Evolutionary conservation across 2,113 vertebrate genomes (phyloP).

Genomic region (Pituophis catenifer): DNA sequence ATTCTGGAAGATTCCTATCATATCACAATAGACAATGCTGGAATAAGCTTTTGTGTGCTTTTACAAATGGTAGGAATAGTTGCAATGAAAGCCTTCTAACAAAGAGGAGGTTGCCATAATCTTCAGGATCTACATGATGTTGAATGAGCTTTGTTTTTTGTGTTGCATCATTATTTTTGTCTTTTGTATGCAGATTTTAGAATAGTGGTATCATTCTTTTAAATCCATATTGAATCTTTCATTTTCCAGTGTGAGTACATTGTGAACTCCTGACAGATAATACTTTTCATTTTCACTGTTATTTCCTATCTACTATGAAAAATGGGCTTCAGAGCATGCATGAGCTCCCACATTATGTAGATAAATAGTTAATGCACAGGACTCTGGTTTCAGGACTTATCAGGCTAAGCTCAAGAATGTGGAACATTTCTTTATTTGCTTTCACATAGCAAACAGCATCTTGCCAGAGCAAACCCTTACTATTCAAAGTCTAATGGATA

Average conservation of each 20-base stretch:
- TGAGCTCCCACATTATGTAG: not conserved
- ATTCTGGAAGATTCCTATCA: not conserved
- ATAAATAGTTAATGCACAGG: not conserved
- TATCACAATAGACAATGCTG: not conserved
- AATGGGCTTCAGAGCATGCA: not conserved
- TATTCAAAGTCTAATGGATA: not conserved
- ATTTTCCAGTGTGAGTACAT: not conserved
- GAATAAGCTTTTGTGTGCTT: not conserved
- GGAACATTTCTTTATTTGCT: not conserved
- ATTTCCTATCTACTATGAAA: not conserved
- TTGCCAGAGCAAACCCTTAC: not conserved
- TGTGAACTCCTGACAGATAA: not conserved
- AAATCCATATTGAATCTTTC: not conserved
- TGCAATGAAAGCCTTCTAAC: not conserved
- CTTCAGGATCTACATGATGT: not conserved
- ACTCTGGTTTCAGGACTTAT: not conserved
- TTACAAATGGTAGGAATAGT: not conserved
- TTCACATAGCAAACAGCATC: not conserved
- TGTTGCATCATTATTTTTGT: not conserved
- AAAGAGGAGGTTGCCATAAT: not conserved
- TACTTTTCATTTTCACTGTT: not conserved
- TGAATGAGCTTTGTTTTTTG: not conserved
- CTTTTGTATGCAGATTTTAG: not conserved
- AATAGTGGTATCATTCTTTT: not conserved
- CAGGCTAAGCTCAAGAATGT: not conserved